A percentile compares a stretch with the other conserved stretches of the same genome.
phyloP scores from a whole-genome alignment of 2,888 invertebrate species.

The Athetis lepigone region DNA sequence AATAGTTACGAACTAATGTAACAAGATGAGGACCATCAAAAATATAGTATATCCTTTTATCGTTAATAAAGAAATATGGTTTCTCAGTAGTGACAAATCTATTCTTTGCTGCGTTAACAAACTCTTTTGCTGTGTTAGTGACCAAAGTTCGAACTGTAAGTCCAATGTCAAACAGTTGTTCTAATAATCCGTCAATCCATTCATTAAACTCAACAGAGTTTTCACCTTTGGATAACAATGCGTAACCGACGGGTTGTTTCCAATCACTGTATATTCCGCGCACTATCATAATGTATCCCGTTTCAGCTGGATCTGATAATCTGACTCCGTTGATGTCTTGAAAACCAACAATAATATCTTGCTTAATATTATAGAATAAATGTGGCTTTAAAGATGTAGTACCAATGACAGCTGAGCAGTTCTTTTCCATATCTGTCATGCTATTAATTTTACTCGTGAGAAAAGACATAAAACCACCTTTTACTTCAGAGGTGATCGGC shows the following conservation, averaged over 20 bases:
- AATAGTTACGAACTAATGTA: conserved; percentile 61
- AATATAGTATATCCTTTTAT: conserved; percentile 66
- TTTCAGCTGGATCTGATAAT: conserved; percentile 51
- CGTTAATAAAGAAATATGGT: conserved; percentile 62
- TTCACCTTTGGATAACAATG: conserved; percentile 52
- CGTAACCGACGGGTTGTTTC: conserved; percentile 59
- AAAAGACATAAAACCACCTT: conserved; percentile 44
- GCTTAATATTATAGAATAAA: conserved; percentile 56
- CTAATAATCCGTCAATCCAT: conserved; percentile 65
- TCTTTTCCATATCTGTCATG: conserved; percentile 57
- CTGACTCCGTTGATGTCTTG: conserved; percentile 61
- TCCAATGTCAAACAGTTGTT: conserved; percentile 58
- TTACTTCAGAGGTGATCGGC: conserved; percentile 51
- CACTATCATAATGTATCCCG: conserved; percentile 59
- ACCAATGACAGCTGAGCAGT: conserved; percentile 52
- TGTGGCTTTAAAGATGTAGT: conserved; percentile 54
- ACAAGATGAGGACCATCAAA: conserved; percentile 66
- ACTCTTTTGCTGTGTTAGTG: conserved; percentile 54
- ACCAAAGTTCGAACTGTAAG: conserved; percentile 57
- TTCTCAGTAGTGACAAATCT: conserved; percentile 51
- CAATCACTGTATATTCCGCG: conserved; percentile 61
- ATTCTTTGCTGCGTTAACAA: conserved; percentile 49
- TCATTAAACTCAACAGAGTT: conserved; percentile 37
- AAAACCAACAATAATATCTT: conserved; percentile 63
- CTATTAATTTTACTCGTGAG: conserved; percentile 37